Base-by-base conservation (phyloP, 2,113 vertebrate species). In the Mungos mungo region DNA sequence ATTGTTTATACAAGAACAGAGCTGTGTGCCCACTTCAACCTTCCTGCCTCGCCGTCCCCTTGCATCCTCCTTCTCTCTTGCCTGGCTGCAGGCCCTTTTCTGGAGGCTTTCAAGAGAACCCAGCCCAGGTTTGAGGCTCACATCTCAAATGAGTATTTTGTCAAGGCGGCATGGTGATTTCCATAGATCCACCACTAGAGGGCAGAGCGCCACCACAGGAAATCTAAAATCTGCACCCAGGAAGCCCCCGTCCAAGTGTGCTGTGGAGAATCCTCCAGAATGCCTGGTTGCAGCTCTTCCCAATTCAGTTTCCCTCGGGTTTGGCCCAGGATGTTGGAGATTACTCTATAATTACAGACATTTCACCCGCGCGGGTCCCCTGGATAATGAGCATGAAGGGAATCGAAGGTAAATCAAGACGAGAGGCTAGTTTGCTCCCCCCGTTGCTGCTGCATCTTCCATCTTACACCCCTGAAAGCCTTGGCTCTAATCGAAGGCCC, bases 101-200 rank as follows among this genome's bases (percentile, higher is more conserved):
- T 50, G 15, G 6, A 66, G 11, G 15, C 2, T 92, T 95, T 80
- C 66, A 38, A 60, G 15, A 90, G 63, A 90, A 68, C 23, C 57
- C 65, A 66, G 41, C 14, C 95, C 27, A 79, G 19, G 5, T 65
- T 54, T 82, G 41, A 2, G 8, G 25, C 47, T 45, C 27, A 45
- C 52, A 12, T 65, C n/a, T 23, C 5, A 25, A 54, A 50, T 33
- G 21, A 27, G 18, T 57, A 50, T 23, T 66, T 23, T 66, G 27
- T 45, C 29, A 41, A 41, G 47, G 41, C 47, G 29, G 65, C 1
- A 1, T 9, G 25, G 41, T 45, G 9, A 93, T 63, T 93, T 97
- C 89, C 45, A 45, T 19, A 72, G 10, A 27, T 25, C 1, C 0
- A 57, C 88, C 98, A 90, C 87, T 45, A 97, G 98, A 95, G 97